Conservation (phyloP, 2,113 vertebrate genomes). For the Mohoua ochrocephala region DNA sequence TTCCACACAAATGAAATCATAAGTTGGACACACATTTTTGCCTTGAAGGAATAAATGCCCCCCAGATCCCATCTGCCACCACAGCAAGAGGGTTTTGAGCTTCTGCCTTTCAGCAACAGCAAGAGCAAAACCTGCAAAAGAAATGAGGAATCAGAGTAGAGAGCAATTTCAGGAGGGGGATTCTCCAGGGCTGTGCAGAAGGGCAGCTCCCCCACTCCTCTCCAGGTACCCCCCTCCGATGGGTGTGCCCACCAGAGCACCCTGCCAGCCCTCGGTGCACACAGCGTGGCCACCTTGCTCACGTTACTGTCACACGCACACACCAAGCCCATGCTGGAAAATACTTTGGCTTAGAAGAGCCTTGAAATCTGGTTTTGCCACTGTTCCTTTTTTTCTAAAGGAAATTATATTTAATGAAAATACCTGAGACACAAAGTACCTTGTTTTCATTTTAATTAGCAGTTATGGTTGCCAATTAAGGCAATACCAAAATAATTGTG, state of each 20-base stretch:
- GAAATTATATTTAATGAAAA: not conserved
- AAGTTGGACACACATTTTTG: not conserved
- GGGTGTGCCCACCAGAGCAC: not conserved
- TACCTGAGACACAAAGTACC: not conserved
- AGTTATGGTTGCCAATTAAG: not conserved
- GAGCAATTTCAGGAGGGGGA: not conserved
- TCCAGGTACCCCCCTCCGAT: not conserved
- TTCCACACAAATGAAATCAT: not conserved
- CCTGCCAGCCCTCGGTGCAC: fast-evolving
- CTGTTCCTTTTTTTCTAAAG: not conserved
- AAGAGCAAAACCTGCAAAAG: not conserved
- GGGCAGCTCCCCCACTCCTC: not conserved
- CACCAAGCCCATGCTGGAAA: fast-evolving
- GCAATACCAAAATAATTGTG: not conserved
- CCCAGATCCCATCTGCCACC: not conserved
- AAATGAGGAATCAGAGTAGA: not conserved
- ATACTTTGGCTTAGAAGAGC: not conserved
- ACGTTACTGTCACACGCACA: fast-evolving
- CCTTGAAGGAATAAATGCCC: not conserved
- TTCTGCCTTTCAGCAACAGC: not conserved
- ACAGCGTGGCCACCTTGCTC: fast-evolving
- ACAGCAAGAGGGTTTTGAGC: not conserved
- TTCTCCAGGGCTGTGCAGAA: not conserved
- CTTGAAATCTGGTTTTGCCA: not conserved
- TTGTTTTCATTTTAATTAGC: constrained; percentile 3